Evolutionary conservation across 1,140 invertebrate species (phyloP), one percentile per base, ranked within the genome.

Genomic region (Apis dorsata): DNA sequence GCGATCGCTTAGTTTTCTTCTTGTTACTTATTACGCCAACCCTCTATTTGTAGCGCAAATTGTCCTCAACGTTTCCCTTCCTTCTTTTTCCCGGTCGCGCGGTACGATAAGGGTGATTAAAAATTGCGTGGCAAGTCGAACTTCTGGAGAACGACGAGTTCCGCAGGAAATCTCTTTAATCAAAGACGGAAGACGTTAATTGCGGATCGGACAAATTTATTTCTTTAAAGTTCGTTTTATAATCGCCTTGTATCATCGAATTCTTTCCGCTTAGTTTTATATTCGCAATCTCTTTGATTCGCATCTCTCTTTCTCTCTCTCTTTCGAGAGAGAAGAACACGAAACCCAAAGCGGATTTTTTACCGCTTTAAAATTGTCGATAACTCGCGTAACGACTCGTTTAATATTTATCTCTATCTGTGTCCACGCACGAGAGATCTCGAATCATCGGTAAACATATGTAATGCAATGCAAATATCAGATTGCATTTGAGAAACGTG

Each of bases 1-100:
- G 90, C 80, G 86, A 88, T 86, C 88, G 86, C 85, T 90, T 89
- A 90, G 85, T 91, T 91, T 90, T 88, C 85, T 91, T 88, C 89
- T 86, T 85, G 90, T 89, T 90, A 87, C 84, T 72, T 86, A 87
- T 91, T 88, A 79, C 75, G 57, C 63, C 83, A 69, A 78, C 74
- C 83, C 53, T 28, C 83, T 81, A 89, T 89, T 86, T 88, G 86
- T 89, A 86, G 89, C 86, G 88, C 87, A 90, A 90, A 90, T 90
- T 84, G 87, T 90, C 79, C 83, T 70, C 73, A 71, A 69, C 76
- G 59, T 77, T 70, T 63, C 62, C 78, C 55, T 63, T 15, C 62
- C 21, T 62, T 15, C 13, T 28, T 72, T 44, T 34, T 68, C n/a
- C 70, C 15, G 21, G 24, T 86, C 70, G 34, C 49, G 53, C 28